phyloP scores from a whole-genome alignment of 2,888 invertebrate genomes.

The Anoplius nigerrimus region DNA sequence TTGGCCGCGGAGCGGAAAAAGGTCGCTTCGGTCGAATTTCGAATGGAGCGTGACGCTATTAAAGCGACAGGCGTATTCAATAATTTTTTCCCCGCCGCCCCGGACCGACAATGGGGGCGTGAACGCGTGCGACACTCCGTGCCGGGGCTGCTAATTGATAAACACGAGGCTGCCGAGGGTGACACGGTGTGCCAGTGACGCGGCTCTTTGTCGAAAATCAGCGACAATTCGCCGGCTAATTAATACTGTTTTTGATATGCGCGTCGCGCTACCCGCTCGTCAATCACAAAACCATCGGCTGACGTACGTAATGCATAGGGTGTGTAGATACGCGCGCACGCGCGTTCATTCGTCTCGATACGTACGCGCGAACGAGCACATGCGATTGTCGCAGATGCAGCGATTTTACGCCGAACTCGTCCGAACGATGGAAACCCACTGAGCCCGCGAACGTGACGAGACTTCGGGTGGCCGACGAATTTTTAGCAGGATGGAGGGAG shows the following conservation, averaged over 20 bases:
- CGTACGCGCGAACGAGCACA: neutral
- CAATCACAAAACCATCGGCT: conserved; percentile 37
- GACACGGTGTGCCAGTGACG: neutral
- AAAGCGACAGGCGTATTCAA: no score
- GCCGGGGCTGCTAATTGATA: conserved; percentile 35
- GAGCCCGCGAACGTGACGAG: neutral
- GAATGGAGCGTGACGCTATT: no score
- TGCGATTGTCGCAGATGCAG: no score
- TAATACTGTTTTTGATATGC: conserved; percentile 42
- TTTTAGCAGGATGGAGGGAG: neutral
- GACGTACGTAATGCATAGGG: neutral
- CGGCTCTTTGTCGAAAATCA: conserved; percentile 37
- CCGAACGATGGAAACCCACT: no score
- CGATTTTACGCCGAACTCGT: no score
- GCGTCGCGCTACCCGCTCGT: conserved; percentile 26
- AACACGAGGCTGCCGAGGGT: conserved; percentile 29
- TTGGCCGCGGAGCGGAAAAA: no score
- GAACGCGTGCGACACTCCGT: no score
- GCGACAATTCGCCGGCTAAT: conserved; percentile 40
- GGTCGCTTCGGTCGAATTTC: no score
- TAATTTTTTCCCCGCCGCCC: neutral
- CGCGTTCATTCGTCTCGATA: neutral
- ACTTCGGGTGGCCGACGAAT: neutral
- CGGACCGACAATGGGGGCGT: no score
- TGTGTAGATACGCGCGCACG: neutral